Percentiles rank a stretch among this genome's conserved stretches.
phyloP scores from a whole-genome alignment of 2,113 vertebrate species.

The Salvator merianae region DNA sequence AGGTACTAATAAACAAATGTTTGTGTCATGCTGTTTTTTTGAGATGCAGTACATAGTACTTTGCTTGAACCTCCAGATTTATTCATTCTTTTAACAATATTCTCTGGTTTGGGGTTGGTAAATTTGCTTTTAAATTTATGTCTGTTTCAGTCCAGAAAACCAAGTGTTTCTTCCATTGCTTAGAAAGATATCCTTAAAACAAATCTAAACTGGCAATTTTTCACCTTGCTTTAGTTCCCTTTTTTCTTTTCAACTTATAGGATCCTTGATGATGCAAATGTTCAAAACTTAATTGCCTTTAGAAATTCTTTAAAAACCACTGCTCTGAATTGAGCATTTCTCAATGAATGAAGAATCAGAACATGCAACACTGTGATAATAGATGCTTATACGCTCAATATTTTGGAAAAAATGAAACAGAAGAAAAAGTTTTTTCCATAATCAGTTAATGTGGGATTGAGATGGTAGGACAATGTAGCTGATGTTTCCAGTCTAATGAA shows the following conservation, averaged over 20 bases:
- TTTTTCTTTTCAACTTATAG: accelerated
- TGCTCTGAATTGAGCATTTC: neutral
- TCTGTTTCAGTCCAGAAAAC: neutral
- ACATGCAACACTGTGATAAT: neutral
- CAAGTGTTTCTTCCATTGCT: neutral
- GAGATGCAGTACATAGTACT: neutral
- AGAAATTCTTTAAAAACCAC: neutral
- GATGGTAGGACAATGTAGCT: neutral
- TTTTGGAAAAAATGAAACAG: neutral
- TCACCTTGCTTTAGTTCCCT: neutral
- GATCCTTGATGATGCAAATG: constrained; percentile 34
- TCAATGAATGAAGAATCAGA: neutral
- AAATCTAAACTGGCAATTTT: neutral
- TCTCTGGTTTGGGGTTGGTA: neutral
- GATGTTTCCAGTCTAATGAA: neutral
- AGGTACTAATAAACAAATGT: neutral
- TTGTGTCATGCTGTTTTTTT: neutral
- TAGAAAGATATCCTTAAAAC: neutral
- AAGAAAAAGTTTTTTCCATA: neutral
- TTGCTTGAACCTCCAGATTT: neutral
- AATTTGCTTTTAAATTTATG: neutral
- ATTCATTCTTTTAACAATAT: neutral
- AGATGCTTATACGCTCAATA: neutral
- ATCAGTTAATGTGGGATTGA: neutral
- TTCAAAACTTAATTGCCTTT: constrained; percentile 12